Conservation (phyloP, 2,888 invertebrate genomes). For the Drosophila differens region DNA sequence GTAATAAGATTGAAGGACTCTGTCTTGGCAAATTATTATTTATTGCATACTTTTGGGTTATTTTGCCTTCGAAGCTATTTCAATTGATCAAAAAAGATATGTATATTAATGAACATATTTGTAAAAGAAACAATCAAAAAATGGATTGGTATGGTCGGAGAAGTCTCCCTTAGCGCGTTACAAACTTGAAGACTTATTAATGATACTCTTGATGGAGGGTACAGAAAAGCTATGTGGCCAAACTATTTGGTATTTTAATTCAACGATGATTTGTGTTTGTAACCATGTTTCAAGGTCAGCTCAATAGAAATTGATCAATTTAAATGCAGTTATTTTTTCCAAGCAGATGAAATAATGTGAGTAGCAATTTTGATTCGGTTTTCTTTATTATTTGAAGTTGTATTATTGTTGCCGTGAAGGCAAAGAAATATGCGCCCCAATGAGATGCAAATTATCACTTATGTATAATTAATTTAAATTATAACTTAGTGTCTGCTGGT, state of each 20-base stretch:
- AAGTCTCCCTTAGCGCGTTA: neutral
- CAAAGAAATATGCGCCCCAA: neutral
- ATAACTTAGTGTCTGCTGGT: slow-evolving; percentile 41
- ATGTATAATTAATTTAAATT: slow-evolving; percentile 71
- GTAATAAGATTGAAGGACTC: too few relatives aligned
- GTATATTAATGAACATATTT: too few relatives aligned
- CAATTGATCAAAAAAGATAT: too few relatives aligned
- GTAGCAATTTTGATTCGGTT: slow-evolving; percentile 15
- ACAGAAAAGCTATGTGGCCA: slow-evolving; percentile 3
- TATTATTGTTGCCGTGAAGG: neutral
- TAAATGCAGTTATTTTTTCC: slow-evolving; percentile 41
- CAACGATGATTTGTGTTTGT: slow-evolving; percentile 41
- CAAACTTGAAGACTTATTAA: slow-evolving; percentile 5
- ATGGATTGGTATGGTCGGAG: too few relatives aligned
- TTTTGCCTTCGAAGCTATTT: too few relatives aligned
- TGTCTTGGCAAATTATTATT: too few relatives aligned
- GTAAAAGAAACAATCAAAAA: too few relatives aligned
- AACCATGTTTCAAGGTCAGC: slow-evolving; percentile 65
- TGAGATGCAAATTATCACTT: slow-evolving; percentile 55
- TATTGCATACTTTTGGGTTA: too few relatives aligned
- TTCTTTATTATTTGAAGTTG: slow-evolving; percentile 9
- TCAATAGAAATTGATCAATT: slow-evolving; percentile 31
- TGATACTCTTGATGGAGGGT: neutral
- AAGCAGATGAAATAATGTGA: slow-evolving; percentile 11
- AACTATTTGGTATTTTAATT: slow-evolving; percentile 14